These are phyloP conservation scores for Formica exsecta DNA, from an alignment of 1,140 invertebrate species.

Conservation along the genomic window DNA sequence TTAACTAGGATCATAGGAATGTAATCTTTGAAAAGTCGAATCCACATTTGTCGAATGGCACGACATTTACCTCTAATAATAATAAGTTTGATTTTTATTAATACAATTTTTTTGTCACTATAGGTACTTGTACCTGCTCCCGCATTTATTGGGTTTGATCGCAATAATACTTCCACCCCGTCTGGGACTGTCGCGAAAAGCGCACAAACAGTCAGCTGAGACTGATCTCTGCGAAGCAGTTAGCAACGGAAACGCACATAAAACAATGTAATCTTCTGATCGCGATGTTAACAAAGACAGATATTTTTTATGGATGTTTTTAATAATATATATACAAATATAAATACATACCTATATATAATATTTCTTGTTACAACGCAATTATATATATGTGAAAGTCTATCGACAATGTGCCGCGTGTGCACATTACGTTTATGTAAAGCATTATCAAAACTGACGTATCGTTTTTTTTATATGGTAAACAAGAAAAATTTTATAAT, in stretches of 20 bases:
- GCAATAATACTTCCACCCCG: conserved; percentile 87
- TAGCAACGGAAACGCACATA: conserved; percentile 73
- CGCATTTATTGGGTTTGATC: conserved; percentile 87
- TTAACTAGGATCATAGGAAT: background rate
- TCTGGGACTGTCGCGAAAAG: conserved; percentile 71
- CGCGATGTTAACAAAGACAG: conserved; percentile 55
- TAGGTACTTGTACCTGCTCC: conserved; percentile 88
- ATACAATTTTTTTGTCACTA: conserved; percentile 64
- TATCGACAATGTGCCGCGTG: conserved; percentile 56
- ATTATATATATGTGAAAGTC: conserved; percentile 68
- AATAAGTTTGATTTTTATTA: background rate
- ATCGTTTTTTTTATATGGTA: conserved; percentile 41
- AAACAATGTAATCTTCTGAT: conserved; percentile 61
- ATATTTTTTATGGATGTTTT: conserved; percentile 78
- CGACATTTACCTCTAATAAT: background rate
- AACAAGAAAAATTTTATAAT: conserved; percentile 61
- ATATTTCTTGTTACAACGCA: conserved; percentile 74
- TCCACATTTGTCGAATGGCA: background rate
- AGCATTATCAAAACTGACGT: conserved; percentile 25
- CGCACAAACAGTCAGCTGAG: conserved; percentile 13
- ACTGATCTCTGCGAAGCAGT: conserved; percentile 51
- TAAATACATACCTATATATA: conserved; percentile 34
- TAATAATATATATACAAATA: conserved; percentile 49
- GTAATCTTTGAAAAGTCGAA: background rate
- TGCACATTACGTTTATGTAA: conserved; percentile 26